Conservation (phyloP, 2,888 invertebrate species). For the Plagiodera versicolora region DNA sequence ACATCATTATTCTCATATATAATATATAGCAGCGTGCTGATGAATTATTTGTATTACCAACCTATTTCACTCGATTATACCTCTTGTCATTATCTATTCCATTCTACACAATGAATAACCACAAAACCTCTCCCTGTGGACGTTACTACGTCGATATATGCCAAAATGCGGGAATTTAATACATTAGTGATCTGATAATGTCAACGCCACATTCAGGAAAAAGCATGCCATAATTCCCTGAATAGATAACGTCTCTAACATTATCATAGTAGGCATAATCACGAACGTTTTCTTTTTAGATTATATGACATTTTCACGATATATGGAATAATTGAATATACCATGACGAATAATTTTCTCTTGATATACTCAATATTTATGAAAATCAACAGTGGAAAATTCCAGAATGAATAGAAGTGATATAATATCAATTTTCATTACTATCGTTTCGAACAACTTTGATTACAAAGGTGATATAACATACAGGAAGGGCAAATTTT, state of each 20-base stretch:
- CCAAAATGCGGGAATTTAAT: conserved; percentile 7
- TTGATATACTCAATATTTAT: no score
- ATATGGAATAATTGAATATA: neutral
- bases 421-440: no score
- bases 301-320: neutral
- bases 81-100: neutral
- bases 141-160: neutral
- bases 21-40: neutral
- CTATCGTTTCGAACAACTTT: no score
- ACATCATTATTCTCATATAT: neutral
- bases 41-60: neutral
- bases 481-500: no score
- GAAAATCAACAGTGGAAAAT: no score
- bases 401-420: no score
- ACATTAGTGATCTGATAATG: conserved; percentile 20
- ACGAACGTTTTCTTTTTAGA: neutral
- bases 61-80: neutral
- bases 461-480: no score
- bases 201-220: conserved; percentile 22
- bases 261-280: neutral
- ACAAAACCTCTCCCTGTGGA: neutral
- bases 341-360: no score
- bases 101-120: neutral
- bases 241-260: neutral
- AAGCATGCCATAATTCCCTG: conserved; percentile 12